Evolutionary conservation across 2,888 invertebrate species (phyloP), one percentile per base, ranked within the genome.

Genomic region (Trichopria drosophilae): DNA sequence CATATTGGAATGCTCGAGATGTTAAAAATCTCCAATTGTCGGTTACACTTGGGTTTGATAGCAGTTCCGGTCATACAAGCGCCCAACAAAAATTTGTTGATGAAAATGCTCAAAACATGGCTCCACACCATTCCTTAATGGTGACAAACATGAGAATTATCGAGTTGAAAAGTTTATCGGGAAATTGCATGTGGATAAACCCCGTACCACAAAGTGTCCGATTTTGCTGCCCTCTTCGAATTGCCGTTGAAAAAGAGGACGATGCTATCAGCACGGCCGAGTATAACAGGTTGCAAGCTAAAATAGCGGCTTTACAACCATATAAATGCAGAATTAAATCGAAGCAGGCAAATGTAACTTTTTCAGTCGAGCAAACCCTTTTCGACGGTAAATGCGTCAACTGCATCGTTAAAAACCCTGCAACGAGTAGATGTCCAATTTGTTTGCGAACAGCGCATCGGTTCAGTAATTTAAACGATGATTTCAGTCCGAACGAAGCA

Each of bases 191-290:
- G 3, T 48, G 24, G 47, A 6, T 41, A n/a, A 48, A 26, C 28
- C 26, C 32, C 10, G 41, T 41, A 13, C 41, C 41, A 6, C 15
- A 41, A 35, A 41, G 40, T 9, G 7, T 18, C 23, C 29, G 41
- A 32, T 43, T 49, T 36, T 31, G 12, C 24, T 7, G 26, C 12
- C 9, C 15, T 16, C 10, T 34, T 5, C 28, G 35, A 4, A 23
- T 41, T 26, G 23, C 28, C 9, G 23, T 48, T 7, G 35, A 48
- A 20, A 34, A 41, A 34, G 34, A 48, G 22, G 23, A 28, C 24
- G n/a, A 29, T 6, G 28, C 23, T 3, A 24, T 12, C 10, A 41
- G 28, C 26, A 26, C 15, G 16, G 15, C 3, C 19, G 48, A 48
- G 16, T 28, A 41, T 19, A 24, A 26, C 9, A 18, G 34, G 41